Evolutionary conservation across 2,888 invertebrate species (phyloP).

Genomic region (Strigamia transsilvanica): DNA sequence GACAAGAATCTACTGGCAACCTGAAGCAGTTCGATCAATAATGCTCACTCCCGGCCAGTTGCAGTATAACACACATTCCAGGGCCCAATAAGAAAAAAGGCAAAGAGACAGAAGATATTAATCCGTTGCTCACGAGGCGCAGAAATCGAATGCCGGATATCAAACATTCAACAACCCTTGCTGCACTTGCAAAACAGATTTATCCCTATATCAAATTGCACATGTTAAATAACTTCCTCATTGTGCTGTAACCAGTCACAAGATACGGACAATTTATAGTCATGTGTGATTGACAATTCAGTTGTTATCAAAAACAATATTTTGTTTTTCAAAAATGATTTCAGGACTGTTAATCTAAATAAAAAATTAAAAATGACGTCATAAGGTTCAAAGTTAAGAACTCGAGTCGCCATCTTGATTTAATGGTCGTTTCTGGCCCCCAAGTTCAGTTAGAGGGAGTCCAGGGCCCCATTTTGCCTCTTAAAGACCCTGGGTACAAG

Average conservation of each 20-base stretch:
- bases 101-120: constrained; percentile 17
- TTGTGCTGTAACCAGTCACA: background rate
- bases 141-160: constrained; percentile 44
- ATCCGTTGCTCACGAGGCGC: background rate
- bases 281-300: too few relatives aligned
- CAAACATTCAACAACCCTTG: constrained; percentile 18
- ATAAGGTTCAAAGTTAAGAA: too few relatives aligned
- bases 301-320: too few relatives aligned
- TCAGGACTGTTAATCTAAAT: too few relatives aligned
- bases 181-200: background rate
- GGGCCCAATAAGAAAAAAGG: constrained; percentile 30
- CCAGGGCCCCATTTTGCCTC: too few relatives aligned
- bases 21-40: constrained; percentile 35
- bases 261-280: too few relatives aligned
- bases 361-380: too few relatives aligned
- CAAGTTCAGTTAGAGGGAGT: too few relatives aligned
- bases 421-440: too few relatives aligned
- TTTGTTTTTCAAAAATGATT: too few relatives aligned
- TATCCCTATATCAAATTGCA: background rate
- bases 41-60: constrained; percentile 26
- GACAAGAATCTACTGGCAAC: constrained; percentile 47
- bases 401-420: too few relatives aligned
- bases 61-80: constrained; percentile 14
- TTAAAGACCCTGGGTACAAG: too few relatives aligned
- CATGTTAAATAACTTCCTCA: constrained; percentile 32